Evolutionary conservation across 2,113 vertebrate genomes (phyloP), one percentile per base, ranked within the genome.

Genomic region (Tyrannus savana): DNA sequence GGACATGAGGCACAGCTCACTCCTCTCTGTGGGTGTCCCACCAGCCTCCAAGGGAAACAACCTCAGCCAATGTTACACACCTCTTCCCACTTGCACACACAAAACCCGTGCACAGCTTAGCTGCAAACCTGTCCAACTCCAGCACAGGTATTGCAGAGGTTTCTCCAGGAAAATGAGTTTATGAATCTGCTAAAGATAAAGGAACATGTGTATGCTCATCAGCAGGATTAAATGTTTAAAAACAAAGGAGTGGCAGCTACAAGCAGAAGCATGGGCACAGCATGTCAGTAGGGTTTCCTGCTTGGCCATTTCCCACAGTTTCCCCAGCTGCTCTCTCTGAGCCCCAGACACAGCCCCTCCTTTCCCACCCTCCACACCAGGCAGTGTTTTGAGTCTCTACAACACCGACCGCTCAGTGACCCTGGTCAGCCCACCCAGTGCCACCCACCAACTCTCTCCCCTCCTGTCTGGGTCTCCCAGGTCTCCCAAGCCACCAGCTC

Each of bases 331-430:
- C 53, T 87, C 46, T 41, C 47, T 63, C 44, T 59, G 7, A 5
- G 64, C 7, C 16, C 19, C 56, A 69, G 42, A 33, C 52, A 8
- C 9, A 33, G 73, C 5, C 55, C 11, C n/a, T 84, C 56, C 64
- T 56, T 79, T 53, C 21, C 41, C n/a, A 69, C 7, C 8, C 28
- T 80, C 49, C 72, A 68, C 30, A 76, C 6, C 25, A 52, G 35
- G 47, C 41, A 67, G 19, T 15, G 8, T 67, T 80, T 11, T 27
- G 39, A 53, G 42, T 33, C 79, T 74, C 60, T 68, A 55, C 64
- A 64, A 69, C 0, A 0, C 31, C 1, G 0, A 23, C 5, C 0
- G 0, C 44, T 82, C 52, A 84, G 46, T 5, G 60, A 72, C 5
- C 8, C 23, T 0, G 0, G 30, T 35, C 47, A 88, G 59, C 7